phyloP scores from a whole-genome alignment of 2,113 vertebrate species.

The Osmerus eperlanus region DNA sequence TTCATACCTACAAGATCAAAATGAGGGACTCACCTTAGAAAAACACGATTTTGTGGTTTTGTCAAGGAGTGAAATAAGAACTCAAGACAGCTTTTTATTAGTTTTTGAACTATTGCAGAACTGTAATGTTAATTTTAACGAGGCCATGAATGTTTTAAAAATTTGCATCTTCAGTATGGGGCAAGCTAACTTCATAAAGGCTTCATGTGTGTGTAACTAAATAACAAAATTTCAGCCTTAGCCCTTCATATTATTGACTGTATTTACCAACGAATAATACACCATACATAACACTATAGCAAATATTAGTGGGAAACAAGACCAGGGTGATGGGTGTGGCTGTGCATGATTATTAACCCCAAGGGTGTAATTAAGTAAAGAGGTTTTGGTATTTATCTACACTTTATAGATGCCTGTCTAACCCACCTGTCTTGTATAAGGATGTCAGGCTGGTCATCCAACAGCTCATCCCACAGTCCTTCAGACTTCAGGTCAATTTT shows the following conservation, averaged over 20 bases:
- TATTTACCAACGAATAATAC: too few relatives aligned
- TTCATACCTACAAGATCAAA: constrained; percentile 73
- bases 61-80: neutral
- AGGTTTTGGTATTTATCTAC: neutral
- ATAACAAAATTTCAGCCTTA: too few relatives aligned
- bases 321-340: too few relatives aligned
- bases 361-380: neutral
- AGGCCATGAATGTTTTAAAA: too few relatives aligned
- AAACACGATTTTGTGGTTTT: neutral
- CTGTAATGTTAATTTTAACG: too few relatives aligned
- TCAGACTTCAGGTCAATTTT: constrained; percentile 78
- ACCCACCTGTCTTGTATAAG: constrained; percentile 81
- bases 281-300: too few relatives aligned
- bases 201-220: too few relatives aligned
- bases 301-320: too few relatives aligned
- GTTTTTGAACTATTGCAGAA: neutral
- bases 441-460: constrained; percentile 83
- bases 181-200: too few relatives aligned
- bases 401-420: neutral
- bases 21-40: too few relatives aligned
- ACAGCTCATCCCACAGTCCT: constrained; percentile 80
- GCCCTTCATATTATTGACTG: too few relatives aligned
- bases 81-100: neutral
- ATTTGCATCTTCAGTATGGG: too few relatives aligned
- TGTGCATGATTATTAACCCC: neutral